Conservation (phyloP, 2,797 vertebrate species). For the Molossus alvarezi region DNA sequence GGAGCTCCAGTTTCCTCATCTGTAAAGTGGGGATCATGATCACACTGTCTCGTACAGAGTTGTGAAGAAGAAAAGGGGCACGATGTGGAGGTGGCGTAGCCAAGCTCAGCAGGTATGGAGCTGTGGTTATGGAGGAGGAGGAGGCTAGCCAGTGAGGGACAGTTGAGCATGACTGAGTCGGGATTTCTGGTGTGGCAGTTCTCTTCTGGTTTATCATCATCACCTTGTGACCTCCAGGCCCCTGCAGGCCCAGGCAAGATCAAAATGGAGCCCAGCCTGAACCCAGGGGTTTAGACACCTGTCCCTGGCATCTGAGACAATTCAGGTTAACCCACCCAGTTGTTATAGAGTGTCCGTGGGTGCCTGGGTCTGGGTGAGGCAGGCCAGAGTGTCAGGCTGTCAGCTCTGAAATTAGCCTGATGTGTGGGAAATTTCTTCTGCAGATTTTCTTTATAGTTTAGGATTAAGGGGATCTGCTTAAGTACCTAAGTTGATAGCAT, state of each 20-base stretch:
- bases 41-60: rapidly evolving
- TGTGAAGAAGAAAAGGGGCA: not conserved
- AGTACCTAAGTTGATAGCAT: not conserved
- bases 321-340: not conserved
- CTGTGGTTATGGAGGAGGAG: not conserved
- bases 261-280: not conserved
- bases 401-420: not conserved
- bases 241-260: not conserved
- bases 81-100: not conserved
- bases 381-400: not conserved
- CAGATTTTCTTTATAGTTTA: not conserved
- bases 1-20: not conserved
- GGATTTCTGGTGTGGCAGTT: not conserved
- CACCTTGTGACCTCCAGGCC: not conserved
- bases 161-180: not conserved
- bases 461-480: not conserved
- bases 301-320: not conserved
- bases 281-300: not conserved
- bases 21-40: not conserved
- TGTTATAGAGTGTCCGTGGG: not conserved
- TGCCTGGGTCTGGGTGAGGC: not conserved
- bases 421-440: not conserved
- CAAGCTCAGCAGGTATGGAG: not conserved
- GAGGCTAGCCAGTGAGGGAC: not conserved
- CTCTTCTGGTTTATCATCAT: not conserved